Evolutionary conservation across 2,113 vertebrate genomes (phyloP).

Genomic region (Clarias magur): DNA sequence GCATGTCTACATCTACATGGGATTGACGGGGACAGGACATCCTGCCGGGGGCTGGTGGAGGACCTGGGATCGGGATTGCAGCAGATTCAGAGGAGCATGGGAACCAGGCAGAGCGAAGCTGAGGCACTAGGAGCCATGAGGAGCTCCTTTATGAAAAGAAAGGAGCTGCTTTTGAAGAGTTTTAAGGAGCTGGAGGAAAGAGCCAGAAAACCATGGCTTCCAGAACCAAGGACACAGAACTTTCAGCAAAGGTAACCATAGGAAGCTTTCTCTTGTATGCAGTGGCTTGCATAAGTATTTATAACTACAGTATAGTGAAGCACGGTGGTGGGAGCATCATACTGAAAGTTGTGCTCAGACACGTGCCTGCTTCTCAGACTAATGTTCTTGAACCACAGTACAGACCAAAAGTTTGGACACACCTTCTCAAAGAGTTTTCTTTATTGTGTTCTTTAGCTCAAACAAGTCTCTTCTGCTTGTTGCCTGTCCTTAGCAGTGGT

Average conservation of each 20-base stretch:
- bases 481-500: too few relatives aligned
- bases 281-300: neutral
- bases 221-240: slow-evolving; percentile 80
- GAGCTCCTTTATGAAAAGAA: slow-evolving; percentile 81
- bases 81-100: slow-evolving; percentile 82
- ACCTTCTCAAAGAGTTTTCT: too few relatives aligned
- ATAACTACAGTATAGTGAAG: neutral
- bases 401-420: too few relatives aligned
- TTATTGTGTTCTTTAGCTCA: too few relatives aligned
- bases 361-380: neutral
- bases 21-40: slow-evolving; percentile 73
- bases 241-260: slow-evolving; percentile 85
- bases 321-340: neutral
- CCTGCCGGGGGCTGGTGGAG: slow-evolving; percentile 81
- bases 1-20: slow-evolving; percentile 83
- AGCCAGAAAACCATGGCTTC: slow-evolving; percentile 71
- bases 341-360: neutral
- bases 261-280: neutral
- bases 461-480: too few relatives aligned
- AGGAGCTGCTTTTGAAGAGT: slow-evolving; percentile 82
- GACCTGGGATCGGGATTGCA: slow-evolving; percentile 78
- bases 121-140: slow-evolving; percentile 80
- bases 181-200: slow-evolving; percentile 84
- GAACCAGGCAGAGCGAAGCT: slow-evolving; percentile 91
- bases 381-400: neutral